These are phyloP conservation scores for Nettapus auritus DNA, from an alignment of 2,113 vertebrate species.

Conservation along the genomic window DNA sequence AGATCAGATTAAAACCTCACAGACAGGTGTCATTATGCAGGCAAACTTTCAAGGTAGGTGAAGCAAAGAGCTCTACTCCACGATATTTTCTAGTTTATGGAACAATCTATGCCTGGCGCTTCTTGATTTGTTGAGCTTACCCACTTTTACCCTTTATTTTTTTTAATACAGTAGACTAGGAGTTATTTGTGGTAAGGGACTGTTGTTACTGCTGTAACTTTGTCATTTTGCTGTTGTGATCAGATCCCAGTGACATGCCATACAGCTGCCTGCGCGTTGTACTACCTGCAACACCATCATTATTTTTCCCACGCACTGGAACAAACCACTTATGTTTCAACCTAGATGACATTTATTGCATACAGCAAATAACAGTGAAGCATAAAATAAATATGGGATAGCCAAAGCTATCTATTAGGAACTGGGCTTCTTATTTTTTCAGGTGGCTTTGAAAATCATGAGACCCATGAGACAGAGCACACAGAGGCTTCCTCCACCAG, in stretches of 20 bases:
- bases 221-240: constrained; percentile 30
- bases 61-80: constrained; percentile 46
- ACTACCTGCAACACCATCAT: neutral
- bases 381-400: constrained; percentile 12
- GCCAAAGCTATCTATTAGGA: constrained; percentile 1
- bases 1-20: constrained; percentile 40
- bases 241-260: neutral
- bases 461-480: neutral
- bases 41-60: constrained; percentile 20
- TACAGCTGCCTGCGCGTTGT: neutral
- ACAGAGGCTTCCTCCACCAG: neutral
- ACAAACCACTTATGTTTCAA: constrained; percentile 20
- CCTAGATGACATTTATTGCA: constrained; percentile 26
- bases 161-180: constrained; percentile 6
- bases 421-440: neutral
- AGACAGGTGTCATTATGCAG: constrained; percentile 31
- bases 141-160: neutral
- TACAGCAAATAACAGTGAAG: constrained; percentile 9
- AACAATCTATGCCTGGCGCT: constrained; percentile 14
- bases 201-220: constrained; percentile 1
- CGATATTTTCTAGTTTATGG: constrained; percentile 27
- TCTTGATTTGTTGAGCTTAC: constrained; percentile 38
- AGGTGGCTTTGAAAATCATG: constrained; percentile 22
- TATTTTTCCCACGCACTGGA: neutral
- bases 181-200: constrained; percentile 25